Evolutionary conservation across 2,888 invertebrate genomes (phyloP), one percentile per base, ranked within the genome.

Genomic region (Erpobdella octoculata): DNA sequence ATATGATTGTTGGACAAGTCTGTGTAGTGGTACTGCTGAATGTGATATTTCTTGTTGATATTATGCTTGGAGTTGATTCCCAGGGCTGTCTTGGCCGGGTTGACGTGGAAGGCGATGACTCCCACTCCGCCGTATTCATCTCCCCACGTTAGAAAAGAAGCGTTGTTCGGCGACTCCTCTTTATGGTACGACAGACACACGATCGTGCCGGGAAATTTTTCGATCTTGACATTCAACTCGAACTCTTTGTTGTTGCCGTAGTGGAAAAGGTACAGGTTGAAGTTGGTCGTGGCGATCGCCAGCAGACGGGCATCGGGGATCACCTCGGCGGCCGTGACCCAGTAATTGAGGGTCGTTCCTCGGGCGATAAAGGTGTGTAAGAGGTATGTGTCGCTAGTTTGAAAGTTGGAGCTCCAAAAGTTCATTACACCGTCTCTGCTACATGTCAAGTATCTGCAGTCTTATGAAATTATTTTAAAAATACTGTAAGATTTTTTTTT

Each of bases 281-380:
- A 84, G 82, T 91, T 90, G 0, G 90, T 88, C 21, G 91, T 89
- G 72, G 89, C 87, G 15, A 90, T 88, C 74, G 89, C 90, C 25
- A 92, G 85, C 77, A 91, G 88, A 81, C 88, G 88, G 68, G 91
- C 88, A 80, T 91, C 90, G 0, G 91, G 89, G 81, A 92, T 83
- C 73, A 88, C 87, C 72, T 87, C 88, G 83, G 90, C 85, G 77
- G 89, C 89, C 28, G 90, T 88, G 74, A 91, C 88, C 88, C 89
- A 89, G 76, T 88, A 70, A 21, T 74, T 73, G 5, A 76, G 75
- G 0, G 91, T 89, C 82, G 92, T 83, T 73, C 88, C 87, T 72
- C 87, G 88, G 83, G 90, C 85, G 77, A 89, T 89, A 28, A 90
- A 88, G 75, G 91, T 88, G 88, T 88, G 89, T 0, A 79, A 74